Percentiles rank a stretch among this genome's conserved stretches.
phyloP scores from a whole-genome alignment of 1,140 invertebrate genomes.

The Palaemon carinicauda region DNA sequence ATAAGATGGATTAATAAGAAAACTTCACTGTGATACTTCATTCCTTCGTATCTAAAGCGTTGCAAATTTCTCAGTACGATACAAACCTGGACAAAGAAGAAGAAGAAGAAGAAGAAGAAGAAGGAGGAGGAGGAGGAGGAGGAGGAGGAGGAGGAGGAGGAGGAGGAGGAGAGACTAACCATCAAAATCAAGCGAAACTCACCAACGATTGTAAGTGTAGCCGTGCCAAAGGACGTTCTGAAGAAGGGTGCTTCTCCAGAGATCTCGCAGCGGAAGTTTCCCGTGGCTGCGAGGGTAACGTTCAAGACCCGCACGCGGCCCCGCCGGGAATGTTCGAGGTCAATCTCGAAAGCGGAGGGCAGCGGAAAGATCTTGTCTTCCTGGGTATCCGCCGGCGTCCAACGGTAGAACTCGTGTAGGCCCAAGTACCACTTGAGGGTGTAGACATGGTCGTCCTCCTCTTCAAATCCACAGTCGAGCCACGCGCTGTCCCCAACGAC shows the following conservation, averaged over 20 bases:
- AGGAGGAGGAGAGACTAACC: too few relatives aligned
- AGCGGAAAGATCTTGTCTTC: conserved; percentile 72
- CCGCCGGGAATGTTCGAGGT: conserved; percentile 62
- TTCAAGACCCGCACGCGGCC: conserved; percentile 75
- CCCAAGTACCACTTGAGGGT: conserved; percentile 86
- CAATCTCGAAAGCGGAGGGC: not conserved
- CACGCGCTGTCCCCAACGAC: conserved; percentile 3
- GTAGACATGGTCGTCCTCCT: conserved; percentile 79
- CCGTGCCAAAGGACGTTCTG: conserved; percentile 72
- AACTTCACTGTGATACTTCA: too few relatives aligned
- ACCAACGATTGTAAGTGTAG: conserved; percentile 78
- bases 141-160: too few relatives aligned
- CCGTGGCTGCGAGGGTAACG: conserved; percentile 73
- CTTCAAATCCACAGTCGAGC: conserved; percentile 79
- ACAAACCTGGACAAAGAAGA: too few relatives aligned
- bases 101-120: too few relatives aligned
- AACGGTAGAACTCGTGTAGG: conserved; percentile 81
- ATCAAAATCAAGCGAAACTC: conserved; percentile 63
- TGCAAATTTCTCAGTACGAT: too few relatives aligned
- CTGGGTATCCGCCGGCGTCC: conserved; percentile 72
- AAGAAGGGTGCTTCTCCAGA: conserved; percentile 77
- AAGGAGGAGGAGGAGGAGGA: too few relatives aligned
- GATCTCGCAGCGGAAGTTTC: conserved; percentile 78
- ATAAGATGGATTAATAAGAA: too few relatives aligned
- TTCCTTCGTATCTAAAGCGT: too few relatives aligned